phyloP scores from a whole-genome alignment of 2,888 invertebrate species.

The Lamproptera curius region DNA sequence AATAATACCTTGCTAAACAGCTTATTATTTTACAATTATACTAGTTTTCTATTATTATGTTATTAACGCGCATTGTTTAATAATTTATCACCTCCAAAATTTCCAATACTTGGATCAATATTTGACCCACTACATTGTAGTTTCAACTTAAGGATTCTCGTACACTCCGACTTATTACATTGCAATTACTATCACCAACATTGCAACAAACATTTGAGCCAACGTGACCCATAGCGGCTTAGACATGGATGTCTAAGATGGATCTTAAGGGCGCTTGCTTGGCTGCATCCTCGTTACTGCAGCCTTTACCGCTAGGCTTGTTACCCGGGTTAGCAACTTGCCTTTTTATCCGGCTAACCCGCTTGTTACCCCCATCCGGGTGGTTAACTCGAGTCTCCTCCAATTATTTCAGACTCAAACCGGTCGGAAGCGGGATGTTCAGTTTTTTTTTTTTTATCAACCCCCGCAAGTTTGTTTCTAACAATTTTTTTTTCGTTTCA shows the following conservation, averaged over 20 bases:
- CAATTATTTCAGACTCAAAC: constrained; percentile 70
- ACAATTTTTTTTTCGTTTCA: constrained; percentile 16
- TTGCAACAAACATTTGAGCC: constrained; percentile 19
- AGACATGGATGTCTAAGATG: no score
- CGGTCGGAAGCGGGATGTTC: constrained; percentile 53
- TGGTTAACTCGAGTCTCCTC: constrained; percentile 71
- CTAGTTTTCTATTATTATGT: no score
- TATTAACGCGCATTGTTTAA: no score
- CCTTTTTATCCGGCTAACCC: constrained; percentile 49
- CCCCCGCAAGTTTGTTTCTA: constrained; percentile 14
- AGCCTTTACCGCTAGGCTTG: constrained; percentile 34
- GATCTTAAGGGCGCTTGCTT: constrained; percentile 41
- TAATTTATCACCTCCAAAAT: no score
- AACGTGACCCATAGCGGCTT: no score
- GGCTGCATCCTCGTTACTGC: constrained; percentile 52
- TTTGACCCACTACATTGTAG: no score
- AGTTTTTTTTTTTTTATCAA: constrained; percentile 35
- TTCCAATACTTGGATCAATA: no score
- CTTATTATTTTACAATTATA: no score
- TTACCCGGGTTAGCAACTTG: constrained; percentile 39
- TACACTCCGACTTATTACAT: no score
- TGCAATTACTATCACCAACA: no score
- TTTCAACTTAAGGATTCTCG: no score
- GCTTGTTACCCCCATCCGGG: constrained; percentile 65
- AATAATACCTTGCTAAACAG: no score